These are phyloP conservation scores for Centropus unirufus DNA, from an alignment of 2,113 vertebrate species.

Conservation along the genomic window DNA sequence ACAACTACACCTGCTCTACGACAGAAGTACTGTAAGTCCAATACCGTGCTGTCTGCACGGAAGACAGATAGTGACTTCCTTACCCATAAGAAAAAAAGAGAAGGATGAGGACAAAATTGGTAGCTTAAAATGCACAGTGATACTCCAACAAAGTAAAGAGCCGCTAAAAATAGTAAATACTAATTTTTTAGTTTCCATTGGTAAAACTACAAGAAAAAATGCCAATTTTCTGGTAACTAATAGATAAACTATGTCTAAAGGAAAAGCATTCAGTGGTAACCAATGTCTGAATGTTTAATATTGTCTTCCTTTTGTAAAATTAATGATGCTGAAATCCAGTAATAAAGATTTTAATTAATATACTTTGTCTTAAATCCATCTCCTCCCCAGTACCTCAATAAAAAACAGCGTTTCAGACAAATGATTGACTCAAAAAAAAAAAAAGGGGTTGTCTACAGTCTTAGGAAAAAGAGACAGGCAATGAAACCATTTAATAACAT, in stretches of 20 bases:
- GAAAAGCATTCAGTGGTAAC: background rate
- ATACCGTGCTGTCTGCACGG: background rate
- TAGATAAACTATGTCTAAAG: background rate
- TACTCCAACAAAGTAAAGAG: background rate
- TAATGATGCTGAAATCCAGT: background rate
- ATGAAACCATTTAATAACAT: background rate
- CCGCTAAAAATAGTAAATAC: background rate
- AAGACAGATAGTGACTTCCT: background rate
- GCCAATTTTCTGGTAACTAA: background rate
- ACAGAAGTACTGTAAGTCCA: background rate
- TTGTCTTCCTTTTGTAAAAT: background rate
- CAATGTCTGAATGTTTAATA: background rate
- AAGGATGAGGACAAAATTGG: background rate
- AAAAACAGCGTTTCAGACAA: background rate
- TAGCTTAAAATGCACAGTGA: background rate
- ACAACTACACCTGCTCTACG: background rate
- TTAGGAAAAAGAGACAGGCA: background rate
- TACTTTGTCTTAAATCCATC: background rate
- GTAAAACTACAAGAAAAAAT: background rate
- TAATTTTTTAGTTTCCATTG: accelerated
- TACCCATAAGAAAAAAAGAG: background rate
- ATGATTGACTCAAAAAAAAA: background rate
- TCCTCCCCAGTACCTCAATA: background rate
- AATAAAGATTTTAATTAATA: background rate
- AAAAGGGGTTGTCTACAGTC: background rate